These are phyloP conservation scores for Chaetogeoica ovagalla DNA, from an alignment of 2,888 invertebrate species.

Conservation along the genomic window DNA sequence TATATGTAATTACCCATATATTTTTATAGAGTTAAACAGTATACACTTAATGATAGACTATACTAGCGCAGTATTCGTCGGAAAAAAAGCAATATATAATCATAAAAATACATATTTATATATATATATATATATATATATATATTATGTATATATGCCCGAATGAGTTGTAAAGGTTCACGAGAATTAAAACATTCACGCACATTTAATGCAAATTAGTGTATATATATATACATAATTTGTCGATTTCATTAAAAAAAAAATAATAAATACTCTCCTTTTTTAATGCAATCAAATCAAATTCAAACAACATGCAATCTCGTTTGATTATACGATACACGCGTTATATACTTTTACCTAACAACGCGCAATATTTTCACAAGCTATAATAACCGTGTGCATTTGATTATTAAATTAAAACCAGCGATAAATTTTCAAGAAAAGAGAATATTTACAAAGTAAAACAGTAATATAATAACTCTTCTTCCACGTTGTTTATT, in stretches of 20 bases:
- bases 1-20: background rate
- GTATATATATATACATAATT: background rate
- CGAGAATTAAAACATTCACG: constrained; percentile 32
- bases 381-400: too few species aligned
- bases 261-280: background rate
- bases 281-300: constrained; percentile 20
- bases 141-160: background rate
- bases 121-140: background rate
- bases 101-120: background rate
- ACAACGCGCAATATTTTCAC: too few species aligned
- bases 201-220: constrained; percentile 48
- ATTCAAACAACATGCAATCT: constrained; percentile 3
- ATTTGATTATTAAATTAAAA: too few species aligned
- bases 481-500: too few species aligned
- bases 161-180: constrained; percentile 41
- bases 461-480: too few species aligned
- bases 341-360: background rate
- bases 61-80: background rate
- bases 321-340: background rate
- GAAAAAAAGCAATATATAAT: background rate
- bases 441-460: too few species aligned
- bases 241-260: constrained; percentile 6
- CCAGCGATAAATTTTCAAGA: too few species aligned
- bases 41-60: constrained; percentile 1
- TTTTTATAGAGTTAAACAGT: background rate